Percentiles rank a stretch among this genome's conserved stretches.
Evolutionary conservation across 2,113 vertebrate genomes (phyloP).

Genomic region (Alaudala cheleensis): DNA sequence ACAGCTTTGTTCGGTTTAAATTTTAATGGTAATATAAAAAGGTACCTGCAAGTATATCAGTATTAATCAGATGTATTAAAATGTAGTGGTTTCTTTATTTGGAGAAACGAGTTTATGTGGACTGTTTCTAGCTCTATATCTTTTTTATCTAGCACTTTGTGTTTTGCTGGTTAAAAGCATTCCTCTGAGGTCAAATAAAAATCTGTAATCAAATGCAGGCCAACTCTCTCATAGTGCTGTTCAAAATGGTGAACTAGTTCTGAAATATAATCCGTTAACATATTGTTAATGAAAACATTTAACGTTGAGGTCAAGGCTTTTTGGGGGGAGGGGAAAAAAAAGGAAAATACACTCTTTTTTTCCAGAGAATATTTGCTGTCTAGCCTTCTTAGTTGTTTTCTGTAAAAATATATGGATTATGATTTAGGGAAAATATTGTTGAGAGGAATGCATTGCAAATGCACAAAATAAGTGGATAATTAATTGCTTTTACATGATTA

Average conservation of each 20-base stretch:
- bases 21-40: not conserved
- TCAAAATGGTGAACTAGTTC: conserved; percentile 44
- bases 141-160: not conserved
- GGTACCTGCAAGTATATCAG: not conserved
- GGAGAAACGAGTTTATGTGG: not conserved
- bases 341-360: not conserved
- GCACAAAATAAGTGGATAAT: not conserved
- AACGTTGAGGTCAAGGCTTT: not conserved
- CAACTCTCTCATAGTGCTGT: conserved; percentile 46
- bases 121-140: not conserved
- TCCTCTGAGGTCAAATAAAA: conserved; percentile 39
- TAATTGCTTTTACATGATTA: not conserved
- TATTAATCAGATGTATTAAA: not conserved
- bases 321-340: not conserved
- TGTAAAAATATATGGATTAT: not conserved
- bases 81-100: not conserved
- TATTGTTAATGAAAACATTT: conserved; percentile 67
- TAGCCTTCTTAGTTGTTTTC: not conserved
- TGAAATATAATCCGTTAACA: conserved; percentile 56
- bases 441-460: not conserved
- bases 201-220: conserved; percentile 47
- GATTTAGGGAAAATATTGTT: not conserved
- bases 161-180: not conserved
- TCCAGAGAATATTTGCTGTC: not conserved
- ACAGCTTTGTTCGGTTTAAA: not conserved